Evolutionary conservation across 1,140 invertebrate species (phyloP), one percentile per base, ranked within the genome.

Genomic region (Bombus affinis): DNA sequence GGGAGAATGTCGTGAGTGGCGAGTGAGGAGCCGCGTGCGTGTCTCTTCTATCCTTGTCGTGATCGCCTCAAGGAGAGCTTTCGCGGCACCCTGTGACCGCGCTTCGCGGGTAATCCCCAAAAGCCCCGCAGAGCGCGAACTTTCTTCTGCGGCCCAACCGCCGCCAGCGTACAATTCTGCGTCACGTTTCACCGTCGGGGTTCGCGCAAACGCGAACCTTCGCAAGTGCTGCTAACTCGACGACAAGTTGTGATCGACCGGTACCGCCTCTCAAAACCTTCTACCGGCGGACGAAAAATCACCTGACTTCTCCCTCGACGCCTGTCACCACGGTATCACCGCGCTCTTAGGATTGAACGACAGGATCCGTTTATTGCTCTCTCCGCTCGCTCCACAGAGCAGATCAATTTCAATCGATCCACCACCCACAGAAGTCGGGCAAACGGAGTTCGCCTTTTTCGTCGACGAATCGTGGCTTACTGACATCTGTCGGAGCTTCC

Each of bases 51-150:
- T 70, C 76, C 28, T 57, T 39, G 32, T 75, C 10, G 22, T 39
- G 32, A 44, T 68, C 35, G 62, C n/a, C 42, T 44, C n/a, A 32
- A 37, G 22, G 35, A 35, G 65, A 44, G 32, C 35, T 74, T 53
- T 66, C 72, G 74, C 39, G 39, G 59, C 44, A 70, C 39, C 62
- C 77, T 80, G 59, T 62, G 39, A n/a, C 81, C 59, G 86, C 86
- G 76, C 72, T 73, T 57, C 88, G 78, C 78, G 87, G 47, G 78
- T 72, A 88, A 88, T 81, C 74, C 68, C 62, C 44, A 85, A 89
- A 89, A 72, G 53, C 66, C 47, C 59, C 82, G 62, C 25, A 28
- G 37, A 85, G 74, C 86, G 86, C 72, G 35, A 62, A 66, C 78
- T 85, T n/a, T 81, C 57, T n/a, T 68, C 37, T 35, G 59, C 53